Evolutionary conservation across 2,113 vertebrate genomes (phyloP).

Genomic region (Thinocorus orbignyianus): DNA sequence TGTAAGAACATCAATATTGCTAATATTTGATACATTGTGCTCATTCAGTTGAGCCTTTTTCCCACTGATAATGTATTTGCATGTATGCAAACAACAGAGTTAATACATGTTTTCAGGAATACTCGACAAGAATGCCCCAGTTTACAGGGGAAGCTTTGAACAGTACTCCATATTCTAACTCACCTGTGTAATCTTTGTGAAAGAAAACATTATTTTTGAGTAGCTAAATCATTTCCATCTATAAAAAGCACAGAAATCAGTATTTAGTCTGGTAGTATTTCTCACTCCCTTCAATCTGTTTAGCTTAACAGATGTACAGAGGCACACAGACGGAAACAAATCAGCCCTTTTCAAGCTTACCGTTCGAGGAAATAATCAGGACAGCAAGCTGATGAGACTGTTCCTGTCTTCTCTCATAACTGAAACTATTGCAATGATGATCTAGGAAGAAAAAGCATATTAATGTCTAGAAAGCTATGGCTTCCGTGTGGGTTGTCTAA

Average conservation of each 20-base stretch:
- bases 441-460: neutral
- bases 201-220: neutral
- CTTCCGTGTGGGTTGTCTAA: neutral
- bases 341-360: neutral
- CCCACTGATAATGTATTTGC: neutral
- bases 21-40: neutral
- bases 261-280: neutral
- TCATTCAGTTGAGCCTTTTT: neutral
- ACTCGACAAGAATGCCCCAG: neutral
- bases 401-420: neutral
- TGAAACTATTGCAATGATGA: neutral
- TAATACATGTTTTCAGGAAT: neutral
- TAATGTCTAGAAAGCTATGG: neutral
- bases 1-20: neutral
- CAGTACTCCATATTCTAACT: neutral
- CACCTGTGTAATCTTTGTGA: neutral
- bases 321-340: conserved; percentile 12
- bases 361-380: conserved; percentile 18
- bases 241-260: neutral
- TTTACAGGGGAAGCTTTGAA: neutral
- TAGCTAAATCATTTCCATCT: neutral
- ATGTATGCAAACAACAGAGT: neutral
- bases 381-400: neutral
- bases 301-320: neutral
- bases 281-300: neutral